Percentiles rank a stretch among this genome's conserved stretches.
Conservation (phyloP, 2,888 invertebrate genomes). For the Apoda limacodes region DNA sequence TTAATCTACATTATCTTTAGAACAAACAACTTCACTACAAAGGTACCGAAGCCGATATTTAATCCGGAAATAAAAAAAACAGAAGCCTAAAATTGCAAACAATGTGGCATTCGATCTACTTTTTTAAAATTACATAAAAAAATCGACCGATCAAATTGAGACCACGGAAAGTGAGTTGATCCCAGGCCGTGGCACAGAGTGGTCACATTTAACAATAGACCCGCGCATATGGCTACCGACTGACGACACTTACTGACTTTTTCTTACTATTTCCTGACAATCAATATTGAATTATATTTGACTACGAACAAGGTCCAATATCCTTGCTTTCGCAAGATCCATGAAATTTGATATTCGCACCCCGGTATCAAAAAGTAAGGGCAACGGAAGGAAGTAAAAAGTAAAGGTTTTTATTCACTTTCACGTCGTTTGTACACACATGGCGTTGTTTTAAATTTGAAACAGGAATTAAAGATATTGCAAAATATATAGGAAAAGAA, state of each 20-base stretch:
- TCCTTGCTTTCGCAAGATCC: constrained; percentile 14
- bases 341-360: constrained; percentile 63
- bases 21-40: no score
- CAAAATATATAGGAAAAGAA: no score
- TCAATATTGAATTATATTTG: constrained; percentile 23
- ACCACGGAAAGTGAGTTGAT: constrained; percentile 41
- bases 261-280: constrained; percentile 23
- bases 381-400: constrained; percentile 67
- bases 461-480: no score
- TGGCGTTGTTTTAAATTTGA: constrained; percentile 33
- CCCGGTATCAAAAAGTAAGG: constrained; percentile 58
- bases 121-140: constrained; percentile 44
- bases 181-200: constrained; percentile 41
- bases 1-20: no score
- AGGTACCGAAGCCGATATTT: no score
- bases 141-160: constrained; percentile 29
- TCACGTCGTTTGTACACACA: constrained; percentile 54
- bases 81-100: constrained; percentile 54
- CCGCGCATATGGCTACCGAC: constrained; percentile 64
- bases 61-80: constrained; percentile 51
- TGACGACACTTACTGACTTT: constrained; percentile 34
- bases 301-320: constrained; percentile 13
- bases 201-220: constrained; percentile 57
- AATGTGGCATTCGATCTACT: constrained; percentile 38
- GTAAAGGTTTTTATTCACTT: constrained; percentile 58